Evolutionary conservation across 2,797 vertebrate genomes (phyloP).

Genomic region (Syndactyla subalaris): DNA sequence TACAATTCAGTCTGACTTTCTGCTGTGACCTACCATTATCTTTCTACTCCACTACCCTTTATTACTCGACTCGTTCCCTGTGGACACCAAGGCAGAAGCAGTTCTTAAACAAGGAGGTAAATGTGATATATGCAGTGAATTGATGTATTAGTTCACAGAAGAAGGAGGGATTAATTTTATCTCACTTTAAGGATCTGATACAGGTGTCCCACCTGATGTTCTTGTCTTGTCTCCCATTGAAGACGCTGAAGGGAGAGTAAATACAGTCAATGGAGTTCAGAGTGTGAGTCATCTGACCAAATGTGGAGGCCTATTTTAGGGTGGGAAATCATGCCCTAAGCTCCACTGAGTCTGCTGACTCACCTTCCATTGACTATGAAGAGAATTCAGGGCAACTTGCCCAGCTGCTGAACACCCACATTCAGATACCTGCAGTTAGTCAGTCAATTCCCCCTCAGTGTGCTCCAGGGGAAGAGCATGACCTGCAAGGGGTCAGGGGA

Average conservation of each 20-base stretch:
- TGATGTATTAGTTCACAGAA: neutral
- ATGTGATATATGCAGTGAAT: neutral
- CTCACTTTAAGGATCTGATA: neutral
- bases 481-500: neutral
- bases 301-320: conserved; percentile 17
- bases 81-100: neutral
- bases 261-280: neutral
- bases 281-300: conserved; percentile 38
- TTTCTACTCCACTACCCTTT: conserved; percentile 29
- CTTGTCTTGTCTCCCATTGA: neutral
- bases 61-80: neutral
- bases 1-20: neutral
- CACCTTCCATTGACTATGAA: conserved; percentile 30
- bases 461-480: neutral
- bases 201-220: neutral
- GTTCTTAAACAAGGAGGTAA: neutral
- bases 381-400: neutral
- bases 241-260: neutral
- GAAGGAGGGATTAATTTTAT: neutral
- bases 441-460: neutral
- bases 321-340: neutral
- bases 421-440: neutral
- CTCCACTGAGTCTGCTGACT: conserved; percentile 46
- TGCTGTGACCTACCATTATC: neutral
- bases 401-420: neutral